These are phyloP conservation scores for Muntiacus muntjak DNA, from an alignment of 2,113 vertebrate genomes.

Conservation along the genomic window DNA sequence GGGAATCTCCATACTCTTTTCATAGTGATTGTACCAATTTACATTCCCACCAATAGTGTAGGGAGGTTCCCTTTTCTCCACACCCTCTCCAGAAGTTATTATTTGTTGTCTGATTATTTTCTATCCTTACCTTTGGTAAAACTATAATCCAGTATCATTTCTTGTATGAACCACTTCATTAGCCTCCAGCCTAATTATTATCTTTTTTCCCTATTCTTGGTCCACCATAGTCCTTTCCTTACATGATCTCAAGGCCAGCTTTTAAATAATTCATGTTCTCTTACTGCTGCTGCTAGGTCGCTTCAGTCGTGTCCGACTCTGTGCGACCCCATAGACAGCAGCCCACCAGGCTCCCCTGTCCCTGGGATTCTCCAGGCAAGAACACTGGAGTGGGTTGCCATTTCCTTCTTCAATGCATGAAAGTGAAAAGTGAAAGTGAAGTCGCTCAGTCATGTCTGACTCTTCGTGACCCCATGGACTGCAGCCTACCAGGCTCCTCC, in stretches of 20 bases:
- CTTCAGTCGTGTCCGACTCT: no score
- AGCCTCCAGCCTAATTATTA: not conserved
- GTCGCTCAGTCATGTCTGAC: no score
- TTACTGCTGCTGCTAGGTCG: not conserved
- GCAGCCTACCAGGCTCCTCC: no score
- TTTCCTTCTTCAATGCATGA: no score
- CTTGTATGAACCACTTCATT: not conserved
- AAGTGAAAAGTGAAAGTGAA: no score
- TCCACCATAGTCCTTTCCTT: not conserved
- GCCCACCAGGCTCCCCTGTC: no score
- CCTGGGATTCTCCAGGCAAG: no score
- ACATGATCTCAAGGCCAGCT: not conserved
- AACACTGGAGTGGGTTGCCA: no score
- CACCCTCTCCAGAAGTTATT: not conserved
- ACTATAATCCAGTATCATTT: not conserved
- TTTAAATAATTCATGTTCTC: not conserved
- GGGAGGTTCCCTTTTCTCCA: not conserved
- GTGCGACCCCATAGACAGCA: no score
- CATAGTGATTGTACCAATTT: not conserved
- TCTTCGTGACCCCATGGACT: no score
- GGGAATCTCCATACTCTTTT: not conserved
- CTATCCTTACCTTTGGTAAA: not conserved
- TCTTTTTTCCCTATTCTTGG: not conserved
- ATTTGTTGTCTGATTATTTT: not conserved
- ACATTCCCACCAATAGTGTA: not conserved